Base-by-base conservation (phyloP, 2,888 invertebrate species). In the Melinopterus prodromus region DNA sequence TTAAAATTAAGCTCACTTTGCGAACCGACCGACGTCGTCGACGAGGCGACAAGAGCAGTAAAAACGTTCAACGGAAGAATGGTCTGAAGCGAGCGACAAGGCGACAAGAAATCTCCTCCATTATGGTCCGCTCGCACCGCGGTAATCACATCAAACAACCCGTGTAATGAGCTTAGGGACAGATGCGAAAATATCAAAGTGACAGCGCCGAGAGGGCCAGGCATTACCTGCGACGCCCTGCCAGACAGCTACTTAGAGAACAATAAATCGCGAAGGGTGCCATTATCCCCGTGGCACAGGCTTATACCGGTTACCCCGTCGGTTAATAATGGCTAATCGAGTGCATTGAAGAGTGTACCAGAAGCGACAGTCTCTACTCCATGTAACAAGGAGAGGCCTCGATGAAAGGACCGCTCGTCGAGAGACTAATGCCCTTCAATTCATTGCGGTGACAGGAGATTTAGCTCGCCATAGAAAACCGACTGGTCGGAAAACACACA, bases 391-490 rank as follows among this genome's bases (percentile, higher is more conserved):
- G 26, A 26, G 26, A 26, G 26, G 26, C 26, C 26, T 26, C 74
- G 35, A 37, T 36, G 74, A 81, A 83, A 84, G 82, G 82, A 82
- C 83, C 82, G 82, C 84, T 81, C 80, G 82, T 84, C 82, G 82
- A 81, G 82, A 83, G 84, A 85, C 85, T 85, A 86, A 86, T 85
- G 85, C 83, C 78, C 80, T 82, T 81, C 86, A 84, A 86, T 86
- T 86, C 85, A 85, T 85, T 84, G 83, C 84, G 83, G 85, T 84
- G 85, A 86, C 86, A 85, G 85, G 82, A 84, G 85, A 85, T 86
- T 86, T 86, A 86, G 85, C 83, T 82, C 83, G 79, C 84, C 81
- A 85, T 85, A 85, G 84, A 84, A 83, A 83, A 82, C 84, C 84
- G 83, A 83, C 84, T 82, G 83, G 84, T 82, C 83, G 83, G 83